A percentile compares a stretch with the other conserved stretches of the same genome.
Conservation (phyloP, 1,140 invertebrate species). For the Dinothrombium tinctorium region DNA sequence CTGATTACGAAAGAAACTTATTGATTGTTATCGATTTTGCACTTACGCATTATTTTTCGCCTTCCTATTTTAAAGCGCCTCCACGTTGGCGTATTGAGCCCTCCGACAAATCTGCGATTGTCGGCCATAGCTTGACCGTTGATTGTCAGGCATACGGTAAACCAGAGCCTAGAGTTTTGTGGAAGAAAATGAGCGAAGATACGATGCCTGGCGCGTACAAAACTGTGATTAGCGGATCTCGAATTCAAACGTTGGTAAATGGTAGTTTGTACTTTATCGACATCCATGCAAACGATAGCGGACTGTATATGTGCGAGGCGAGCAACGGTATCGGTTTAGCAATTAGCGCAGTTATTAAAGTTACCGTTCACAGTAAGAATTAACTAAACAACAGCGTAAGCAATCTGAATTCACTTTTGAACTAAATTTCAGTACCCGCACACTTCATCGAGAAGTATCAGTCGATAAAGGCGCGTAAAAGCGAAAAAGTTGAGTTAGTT, state of each 20-base stretch:
- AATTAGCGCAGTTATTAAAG: slow-evolving; percentile 1
- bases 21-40: no score
- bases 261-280: slow-evolving; percentile 1
- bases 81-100: slow-evolving; percentile 75
- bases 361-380: slow-evolving; percentile 6
- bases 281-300: slow-evolving; percentile 26
- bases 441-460: slow-evolving; percentile 1
- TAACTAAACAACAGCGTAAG: no score
- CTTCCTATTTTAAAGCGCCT: slow-evolving; percentile 29
- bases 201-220: not conserved
- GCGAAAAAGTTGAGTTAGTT: slow-evolving; percentile 20
- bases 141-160: slow-evolving; percentile 77
- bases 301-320: slow-evolving; percentile 58
- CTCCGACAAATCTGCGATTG: slow-evolving; percentile 53
- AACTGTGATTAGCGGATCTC: slow-evolving; percentile 13
- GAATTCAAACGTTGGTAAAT: slow-evolving; percentile 8
- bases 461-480: slow-evolving; percentile 12
- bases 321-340: slow-evolving; percentile 40
- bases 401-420: no score
- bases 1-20: no score
- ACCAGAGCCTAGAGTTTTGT: slow-evolving; percentile 37
- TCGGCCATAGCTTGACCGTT: slow-evolving; percentile 51
- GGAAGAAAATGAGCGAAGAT: not conserved
- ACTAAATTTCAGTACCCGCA: slow-evolving; percentile 2
- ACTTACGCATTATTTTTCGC: no score